Percentiles rank a stretch among this genome's conserved stretches.
phyloP scores from a whole-genome alignment of 2,113 vertebrate genomes.

The Vulpes vulpes region DNA sequence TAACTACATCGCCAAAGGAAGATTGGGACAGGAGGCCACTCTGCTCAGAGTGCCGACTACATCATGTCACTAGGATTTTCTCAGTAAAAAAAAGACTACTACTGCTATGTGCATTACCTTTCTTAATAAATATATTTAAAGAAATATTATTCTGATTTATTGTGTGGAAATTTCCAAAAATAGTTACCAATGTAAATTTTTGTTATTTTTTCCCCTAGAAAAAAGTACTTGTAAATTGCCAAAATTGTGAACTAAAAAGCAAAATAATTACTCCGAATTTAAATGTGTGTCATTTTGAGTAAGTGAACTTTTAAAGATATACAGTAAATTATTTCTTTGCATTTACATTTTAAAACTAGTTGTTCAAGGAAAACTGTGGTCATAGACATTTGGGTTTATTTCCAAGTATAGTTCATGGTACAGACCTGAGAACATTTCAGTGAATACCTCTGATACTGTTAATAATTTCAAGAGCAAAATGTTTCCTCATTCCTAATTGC shows the following conservation, averaged over 20 bases:
- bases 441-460: neutral
- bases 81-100: neutral
- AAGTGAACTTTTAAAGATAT: conserved; percentile 15
- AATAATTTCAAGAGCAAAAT: conserved; percentile 61
- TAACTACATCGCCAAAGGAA: neutral
- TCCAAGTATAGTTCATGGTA: neutral
- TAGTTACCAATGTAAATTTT: neutral
- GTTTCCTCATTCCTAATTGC: conserved; percentile 57
- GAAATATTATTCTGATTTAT: neutral
- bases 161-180: conserved; percentile 4
- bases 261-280: neutral
- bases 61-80: neutral
- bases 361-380: neutral
- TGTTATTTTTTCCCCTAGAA: neutral
- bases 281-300: neutral
- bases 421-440: neutral
- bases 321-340: neutral
- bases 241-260: conserved; percentile 10
- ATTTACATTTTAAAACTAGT: conserved; percentile 34
- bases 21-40: neutral
- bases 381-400: neutral
- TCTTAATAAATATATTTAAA: neutral
- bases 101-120: neutral
- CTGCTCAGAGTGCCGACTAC: neutral
- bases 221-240: conserved; percentile 1